Evolutionary conservation across 1,140 invertebrate genomes (phyloP), one percentile per base, ranked within the genome.

Genomic region (Papilio polytes): DNA sequence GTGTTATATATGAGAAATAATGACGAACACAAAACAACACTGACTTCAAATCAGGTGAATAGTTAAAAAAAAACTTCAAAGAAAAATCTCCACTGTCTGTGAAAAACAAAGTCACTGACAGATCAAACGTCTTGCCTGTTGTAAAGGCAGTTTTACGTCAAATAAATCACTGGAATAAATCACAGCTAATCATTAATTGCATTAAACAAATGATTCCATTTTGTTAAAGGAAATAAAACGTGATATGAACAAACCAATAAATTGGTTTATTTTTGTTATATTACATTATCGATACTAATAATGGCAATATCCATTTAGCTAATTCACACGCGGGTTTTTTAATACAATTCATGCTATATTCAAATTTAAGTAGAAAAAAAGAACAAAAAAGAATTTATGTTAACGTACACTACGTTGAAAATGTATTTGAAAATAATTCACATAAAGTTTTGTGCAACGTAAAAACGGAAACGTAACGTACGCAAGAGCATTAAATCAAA

Each of bases 41-140:
- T 26, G 44, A 1, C 13, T 48, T 76, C 48, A 76, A 53, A 51
- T 48, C 74, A 76, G 22, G 74, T 51, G 46, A 76, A 76, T 31
- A 76, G 44, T 76, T 76, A 74, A 76, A 74, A 76, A 74, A 74
- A 76, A 76, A 76, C 74, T 76, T 76, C 74, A 76, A 76, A 76
- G 74, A 76, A 48, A 76, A 51, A 76, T 76, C 74, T 9, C 74
- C 46, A 48, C 36, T 1, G 46, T 26, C 74, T 51, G 74, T 51
- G 44, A 76, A 76, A 76, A 76, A 76, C 74, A 76, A 76, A 76
- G 74, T 53, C 74, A 51, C 74, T 76, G 74, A 76, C 46, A 76
- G 74, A 76, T 76, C 74, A 51, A 51, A 76, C 44, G 74, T 51
- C 74, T 73, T 36, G 20, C n/a, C 20, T 20, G 74, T 31, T 76